A percentile compares a stretch with the other conserved stretches of the same genome.
These are phyloP conservation scores for Temnopleurus reevesii DNA, from an alignment of 53 echinoderm and acorn worm genomes.

Conservation along the genomic window DNA sequence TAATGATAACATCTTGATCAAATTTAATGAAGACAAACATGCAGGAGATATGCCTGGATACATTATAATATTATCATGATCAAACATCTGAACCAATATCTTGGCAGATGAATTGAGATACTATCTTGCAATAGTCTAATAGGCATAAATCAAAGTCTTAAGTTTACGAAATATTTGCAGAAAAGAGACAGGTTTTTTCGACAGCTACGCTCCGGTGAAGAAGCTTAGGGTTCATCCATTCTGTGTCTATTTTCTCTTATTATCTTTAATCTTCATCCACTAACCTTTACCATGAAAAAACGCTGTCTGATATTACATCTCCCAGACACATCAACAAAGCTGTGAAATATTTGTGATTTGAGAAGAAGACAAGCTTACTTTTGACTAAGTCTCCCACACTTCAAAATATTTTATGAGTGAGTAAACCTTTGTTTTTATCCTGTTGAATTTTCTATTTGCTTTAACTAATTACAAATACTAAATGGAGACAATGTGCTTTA, in stretches of 20 bases:
- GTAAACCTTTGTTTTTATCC: too few species aligned
- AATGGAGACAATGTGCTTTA: too few species aligned
- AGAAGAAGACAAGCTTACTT: background rate
- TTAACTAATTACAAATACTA: too few species aligned
- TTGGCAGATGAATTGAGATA: background rate
- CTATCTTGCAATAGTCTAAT: background rate
- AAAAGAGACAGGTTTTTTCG: background rate
- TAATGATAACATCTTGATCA: background rate
- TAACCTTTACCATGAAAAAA: background rate
- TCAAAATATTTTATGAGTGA: too few species aligned
- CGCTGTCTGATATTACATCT: background rate
- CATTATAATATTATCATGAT: background rate
- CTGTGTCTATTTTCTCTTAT: background rate
- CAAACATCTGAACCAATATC: background rate
- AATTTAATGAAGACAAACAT: background rate
- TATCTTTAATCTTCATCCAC: background rate
- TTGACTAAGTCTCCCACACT: too few species aligned
- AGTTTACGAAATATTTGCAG: background rate
- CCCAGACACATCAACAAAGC: background rate
- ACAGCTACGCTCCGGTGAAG: background rate
- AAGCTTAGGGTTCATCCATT: background rate
- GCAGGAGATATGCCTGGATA: background rate
- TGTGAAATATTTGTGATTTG: slow-evolving; percentile 1
- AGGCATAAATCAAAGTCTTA: background rate
- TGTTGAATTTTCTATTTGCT: too few species aligned